Percentiles rank a stretch among this genome's conserved stretches.
Evolutionary conservation across 2,888 invertebrate genomes (phyloP).

Genomic region (Ormyrus thymus): DNA sequence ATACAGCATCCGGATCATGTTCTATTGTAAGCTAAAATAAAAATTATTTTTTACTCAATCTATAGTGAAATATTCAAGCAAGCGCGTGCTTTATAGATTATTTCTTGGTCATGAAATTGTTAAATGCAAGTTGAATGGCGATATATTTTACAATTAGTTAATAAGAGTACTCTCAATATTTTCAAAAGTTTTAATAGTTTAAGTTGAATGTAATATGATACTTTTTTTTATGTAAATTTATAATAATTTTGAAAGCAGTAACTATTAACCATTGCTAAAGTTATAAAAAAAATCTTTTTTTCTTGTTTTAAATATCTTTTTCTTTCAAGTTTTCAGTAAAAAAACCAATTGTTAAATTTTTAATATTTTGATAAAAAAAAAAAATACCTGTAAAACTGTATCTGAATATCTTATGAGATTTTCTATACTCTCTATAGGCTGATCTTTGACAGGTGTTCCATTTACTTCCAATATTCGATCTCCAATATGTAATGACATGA

Average conservation of each 20-base stretch:
- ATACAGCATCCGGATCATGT: constrained; percentile 87
- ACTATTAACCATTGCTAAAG: not conserved
- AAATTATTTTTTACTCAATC: constrained; percentile 30
- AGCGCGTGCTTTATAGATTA: constrained; percentile 5
- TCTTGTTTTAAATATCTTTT: too few species aligned
- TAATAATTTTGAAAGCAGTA: too few species aligned
- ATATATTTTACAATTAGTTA: constrained; percentile 7
- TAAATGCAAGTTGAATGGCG: not conserved
- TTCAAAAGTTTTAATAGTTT: too few species aligned
- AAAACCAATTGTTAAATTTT: too few species aligned
- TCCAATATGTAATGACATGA: constrained; percentile 92
- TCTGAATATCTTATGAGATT: constrained; percentile 84
- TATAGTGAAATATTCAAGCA: too few species aligned
- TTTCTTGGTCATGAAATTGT: not conserved
- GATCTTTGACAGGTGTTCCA: constrained; percentile 89
- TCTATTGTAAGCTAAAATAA: constrained; percentile 86
- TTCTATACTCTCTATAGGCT: constrained; percentile 87
- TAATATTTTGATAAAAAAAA: not conserved
- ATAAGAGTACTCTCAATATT: too few species aligned
- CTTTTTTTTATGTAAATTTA: too few species aligned
- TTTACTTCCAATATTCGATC: constrained; percentile 95
- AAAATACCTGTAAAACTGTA: constrained; percentile 83
- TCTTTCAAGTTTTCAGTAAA: too few species aligned
- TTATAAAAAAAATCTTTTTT: not conserved
- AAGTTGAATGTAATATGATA: too few species aligned